Percentiles rank a stretch among this genome's conserved stretches.
These are phyloP conservation scores for Tragulus kanchil DNA, from an alignment of 2,113 vertebrate genomes.

Conservation along the genomic window DNA sequence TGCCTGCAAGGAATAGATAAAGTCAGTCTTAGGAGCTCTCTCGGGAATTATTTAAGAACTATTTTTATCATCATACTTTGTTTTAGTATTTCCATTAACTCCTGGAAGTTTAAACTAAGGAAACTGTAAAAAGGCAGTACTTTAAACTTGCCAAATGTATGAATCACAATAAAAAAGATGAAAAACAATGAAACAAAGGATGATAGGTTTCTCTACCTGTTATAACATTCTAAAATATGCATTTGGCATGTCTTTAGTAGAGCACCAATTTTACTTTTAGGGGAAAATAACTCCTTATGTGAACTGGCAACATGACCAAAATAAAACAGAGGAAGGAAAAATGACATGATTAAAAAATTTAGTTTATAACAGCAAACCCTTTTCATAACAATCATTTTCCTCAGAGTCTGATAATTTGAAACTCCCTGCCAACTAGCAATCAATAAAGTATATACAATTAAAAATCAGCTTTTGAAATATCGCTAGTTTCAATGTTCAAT, in stretches of 20 bases:
- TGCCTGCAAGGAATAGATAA: constrained; percentile 78
- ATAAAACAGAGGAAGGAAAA: constrained; percentile 21
- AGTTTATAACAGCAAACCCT: not conserved
- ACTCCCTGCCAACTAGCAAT: not conserved
- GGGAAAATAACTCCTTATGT: not conserved
- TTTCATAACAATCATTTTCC: not conserved
- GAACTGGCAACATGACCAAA: constrained; percentile 16
- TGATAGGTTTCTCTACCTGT: constrained; percentile 13
- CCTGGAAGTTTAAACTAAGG: constrained; percentile 57
- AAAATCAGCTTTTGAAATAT: not conserved
- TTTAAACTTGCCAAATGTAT: constrained; percentile 62
- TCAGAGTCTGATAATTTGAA: not conserved
- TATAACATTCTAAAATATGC: not conserved
- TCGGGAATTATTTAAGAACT: constrained; percentile 72
- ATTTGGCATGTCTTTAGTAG: not conserved
- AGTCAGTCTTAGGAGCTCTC: constrained; percentile 55
- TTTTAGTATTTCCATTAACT: constrained; percentile 75
- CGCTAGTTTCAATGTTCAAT: not conserved
- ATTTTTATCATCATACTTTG: constrained; percentile 79
- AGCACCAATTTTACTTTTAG: constrained; percentile 23
- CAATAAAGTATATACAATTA: constrained; percentile 22
- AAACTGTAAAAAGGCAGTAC: constrained; percentile 55
- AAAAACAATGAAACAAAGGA: constrained; percentile 58
- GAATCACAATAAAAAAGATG: constrained; percentile 42
- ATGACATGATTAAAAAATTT: not conserved